Conservation (phyloP, 37 sponge, comb jelly and placozoan genomes). For the Diacarnus erythraeanus region DNA sequence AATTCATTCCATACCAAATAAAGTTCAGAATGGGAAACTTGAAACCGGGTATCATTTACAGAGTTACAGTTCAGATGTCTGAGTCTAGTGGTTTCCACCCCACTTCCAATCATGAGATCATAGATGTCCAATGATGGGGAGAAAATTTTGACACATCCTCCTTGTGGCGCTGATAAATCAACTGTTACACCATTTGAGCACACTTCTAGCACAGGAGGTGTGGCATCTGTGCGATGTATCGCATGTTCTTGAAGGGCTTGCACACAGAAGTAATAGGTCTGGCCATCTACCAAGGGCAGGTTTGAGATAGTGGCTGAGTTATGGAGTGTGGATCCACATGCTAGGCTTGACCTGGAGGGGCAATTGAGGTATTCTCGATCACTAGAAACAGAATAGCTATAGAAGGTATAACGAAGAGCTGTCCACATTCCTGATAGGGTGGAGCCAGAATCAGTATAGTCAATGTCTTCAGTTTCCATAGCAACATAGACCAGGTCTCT, state of each 20-base stretch:
- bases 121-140: background rate
- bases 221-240: conserved; percentile 18
- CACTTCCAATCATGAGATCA: conserved; percentile 7
- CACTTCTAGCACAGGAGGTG: conserved; percentile 18
- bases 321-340: conserved; percentile 61
- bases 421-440: conserved; percentile 71
- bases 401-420: conserved; percentile 43
- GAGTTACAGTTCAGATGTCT: background rate
- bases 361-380: conserved; percentile 31
- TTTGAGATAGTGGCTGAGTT: conserved; percentile 41
- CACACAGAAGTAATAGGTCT: conserved; percentile 68
- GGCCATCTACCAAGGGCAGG: conserved; percentile 39
- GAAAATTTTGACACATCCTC: conserved; percentile 49
- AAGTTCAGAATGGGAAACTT: conserved; percentile 55
- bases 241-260: conserved; percentile 23
- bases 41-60: conserved; percentile 27
- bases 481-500: conserved; percentile 25
- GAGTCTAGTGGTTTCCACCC: background rate
- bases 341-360: conserved; percentile 9
- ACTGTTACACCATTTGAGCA: conserved; percentile 74
- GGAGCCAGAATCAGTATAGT: conserved; percentile 29
- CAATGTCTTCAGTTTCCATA: conserved; percentile 25
- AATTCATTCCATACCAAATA: conserved; percentile 63
- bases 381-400: conserved; percentile 58
- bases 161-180: conserved; percentile 50